phyloP scores from a whole-genome alignment of 2,113 vertebrate species.

The Apaloderma vittatum region DNA sequence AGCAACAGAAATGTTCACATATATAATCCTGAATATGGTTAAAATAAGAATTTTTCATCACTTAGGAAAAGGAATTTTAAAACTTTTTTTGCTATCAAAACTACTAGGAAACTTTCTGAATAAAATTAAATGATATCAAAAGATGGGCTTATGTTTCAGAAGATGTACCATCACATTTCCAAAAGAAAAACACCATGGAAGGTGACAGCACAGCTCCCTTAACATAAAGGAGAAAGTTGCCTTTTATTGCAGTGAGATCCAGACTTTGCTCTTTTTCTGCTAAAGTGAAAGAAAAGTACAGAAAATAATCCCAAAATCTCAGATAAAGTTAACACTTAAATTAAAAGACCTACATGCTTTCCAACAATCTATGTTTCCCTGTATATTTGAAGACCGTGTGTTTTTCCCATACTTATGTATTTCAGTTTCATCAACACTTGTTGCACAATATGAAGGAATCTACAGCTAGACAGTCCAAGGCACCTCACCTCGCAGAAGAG shows the following conservation, averaged over 20 bases:
- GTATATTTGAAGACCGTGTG: not conserved
- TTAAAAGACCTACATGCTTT: not conserved
- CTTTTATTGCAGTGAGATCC: not conserved
- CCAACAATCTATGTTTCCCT: not conserved
- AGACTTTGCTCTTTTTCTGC: not conserved
- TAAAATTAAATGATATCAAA: not conserved
- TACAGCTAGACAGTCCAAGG: not conserved
- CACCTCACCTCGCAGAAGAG: not conserved
- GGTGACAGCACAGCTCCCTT: not conserved
- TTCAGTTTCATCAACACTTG: not conserved
- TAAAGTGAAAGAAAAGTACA: not conserved
- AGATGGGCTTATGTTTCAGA: not conserved
- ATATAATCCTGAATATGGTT: not conserved
- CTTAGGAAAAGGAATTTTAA: not conserved
- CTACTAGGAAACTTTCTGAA: not conserved
- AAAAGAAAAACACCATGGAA: not conserved
- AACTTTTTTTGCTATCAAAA: not conserved
- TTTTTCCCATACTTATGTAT: not conserved
- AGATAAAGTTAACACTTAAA: not conserved
- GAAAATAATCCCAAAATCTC: not conserved
- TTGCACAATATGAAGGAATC: not conserved
- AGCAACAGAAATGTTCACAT: not conserved
- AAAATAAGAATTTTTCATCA: not conserved
- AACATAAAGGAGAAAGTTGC: not conserved
- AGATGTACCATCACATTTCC: not conserved